These are phyloP conservation scores for Urocynchramus pylzowi DNA, from an alignment of 2,113 vertebrate genomes.

Conservation along the genomic window DNA sequence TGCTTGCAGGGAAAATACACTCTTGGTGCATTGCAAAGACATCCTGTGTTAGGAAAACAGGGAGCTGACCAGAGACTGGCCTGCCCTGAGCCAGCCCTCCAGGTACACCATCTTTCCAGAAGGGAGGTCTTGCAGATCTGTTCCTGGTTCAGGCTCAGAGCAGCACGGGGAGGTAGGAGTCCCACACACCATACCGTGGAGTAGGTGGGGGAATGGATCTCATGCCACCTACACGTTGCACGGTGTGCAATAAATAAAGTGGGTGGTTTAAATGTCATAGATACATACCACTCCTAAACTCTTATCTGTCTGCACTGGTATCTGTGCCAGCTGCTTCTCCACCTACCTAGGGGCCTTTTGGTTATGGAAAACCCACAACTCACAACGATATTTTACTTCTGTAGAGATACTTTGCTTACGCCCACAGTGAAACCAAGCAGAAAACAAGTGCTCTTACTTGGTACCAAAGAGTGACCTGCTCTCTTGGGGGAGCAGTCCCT, in stretches of 20 bases:
- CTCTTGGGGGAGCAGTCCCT: neutral
- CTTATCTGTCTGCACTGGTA: conserved; percentile 42
- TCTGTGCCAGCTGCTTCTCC: conserved; percentile 54
- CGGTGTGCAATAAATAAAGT: conserved; percentile 39
- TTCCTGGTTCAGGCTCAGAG: neutral
- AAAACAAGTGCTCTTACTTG: neutral
- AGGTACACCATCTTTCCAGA: neutral
- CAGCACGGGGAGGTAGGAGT: neutral
- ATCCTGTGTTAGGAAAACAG: neutral
- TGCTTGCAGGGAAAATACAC: neutral
- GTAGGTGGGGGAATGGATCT: conserved; percentile 10
- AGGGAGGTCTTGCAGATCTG: neutral
- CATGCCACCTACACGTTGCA: conserved; percentile 13
- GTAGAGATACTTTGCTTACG: neutral
- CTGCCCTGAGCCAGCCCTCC: neutral
- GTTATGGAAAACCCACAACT: conserved; percentile 22
- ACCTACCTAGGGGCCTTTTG: conserved; percentile 50
- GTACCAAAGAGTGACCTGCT: neutral
- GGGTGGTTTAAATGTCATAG: conserved; percentile 55
- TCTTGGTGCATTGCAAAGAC: neutral
- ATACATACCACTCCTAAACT: conserved; percentile 24
- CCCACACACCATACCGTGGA: neutral
- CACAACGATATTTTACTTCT: neutral
- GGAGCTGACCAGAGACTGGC: neutral
- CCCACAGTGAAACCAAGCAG: neutral